These are phyloP conservation scores for Acleris sparsana DNA, from an alignment of 2,888 invertebrate genomes.

Conservation along the genomic window DNA sequence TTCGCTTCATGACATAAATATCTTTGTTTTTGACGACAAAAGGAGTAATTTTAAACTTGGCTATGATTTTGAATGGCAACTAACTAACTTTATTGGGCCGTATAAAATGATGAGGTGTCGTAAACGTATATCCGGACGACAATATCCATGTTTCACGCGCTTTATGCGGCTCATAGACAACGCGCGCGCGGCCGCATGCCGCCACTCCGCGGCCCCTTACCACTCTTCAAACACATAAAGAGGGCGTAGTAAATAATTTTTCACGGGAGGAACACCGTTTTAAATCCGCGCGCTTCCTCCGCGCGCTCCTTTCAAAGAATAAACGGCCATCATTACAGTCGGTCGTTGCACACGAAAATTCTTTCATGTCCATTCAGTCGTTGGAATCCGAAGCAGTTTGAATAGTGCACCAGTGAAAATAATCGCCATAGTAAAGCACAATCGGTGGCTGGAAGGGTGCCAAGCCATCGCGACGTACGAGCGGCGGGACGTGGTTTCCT, in stretches of 20 bases:
- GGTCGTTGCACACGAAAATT: slow-evolving; percentile 63
- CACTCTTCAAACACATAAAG: slow-evolving; percentile 18
- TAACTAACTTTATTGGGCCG: slow-evolving; percentile 32
- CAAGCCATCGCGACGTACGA: slow-evolving; percentile 58
- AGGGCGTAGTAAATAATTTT: slow-evolving; percentile 32
- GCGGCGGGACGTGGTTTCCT: slow-evolving; percentile 59
- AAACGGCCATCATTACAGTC: slow-evolving; percentile 62
- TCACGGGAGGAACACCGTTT: slow-evolving; percentile 40
- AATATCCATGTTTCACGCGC: slow-evolving; percentile 34
- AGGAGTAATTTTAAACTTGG: slow-evolving; percentile 12
- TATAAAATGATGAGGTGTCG: slow-evolving; percentile 33
- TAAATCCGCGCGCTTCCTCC: slow-evolving; percentile 45
- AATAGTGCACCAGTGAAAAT: slow-evolving; percentile 70
- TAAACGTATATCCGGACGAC: slow-evolving; percentile 36
- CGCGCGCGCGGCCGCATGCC: slow-evolving; percentile 32
- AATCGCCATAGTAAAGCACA: slow-evolving; percentile 73
- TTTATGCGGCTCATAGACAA: slow-evolving; percentile 31
- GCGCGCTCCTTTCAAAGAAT: slow-evolving; percentile 51
- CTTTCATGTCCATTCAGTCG: slow-evolving; percentile 64
- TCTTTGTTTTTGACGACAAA: slow-evolving; percentile 14
- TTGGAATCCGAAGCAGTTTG: slow-evolving; percentile 60
- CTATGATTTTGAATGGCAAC: slow-evolving; percentile 20
- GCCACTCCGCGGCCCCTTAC: slow-evolving; percentile 25
- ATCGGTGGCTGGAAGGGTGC: slow-evolving; percentile 73
- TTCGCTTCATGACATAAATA: slow-evolving; percentile 21